These are phyloP conservation scores for Rhimphoctona megacephalus DNA, from an alignment of 2,888 invertebrate genomes.

Conservation along the genomic window DNA sequence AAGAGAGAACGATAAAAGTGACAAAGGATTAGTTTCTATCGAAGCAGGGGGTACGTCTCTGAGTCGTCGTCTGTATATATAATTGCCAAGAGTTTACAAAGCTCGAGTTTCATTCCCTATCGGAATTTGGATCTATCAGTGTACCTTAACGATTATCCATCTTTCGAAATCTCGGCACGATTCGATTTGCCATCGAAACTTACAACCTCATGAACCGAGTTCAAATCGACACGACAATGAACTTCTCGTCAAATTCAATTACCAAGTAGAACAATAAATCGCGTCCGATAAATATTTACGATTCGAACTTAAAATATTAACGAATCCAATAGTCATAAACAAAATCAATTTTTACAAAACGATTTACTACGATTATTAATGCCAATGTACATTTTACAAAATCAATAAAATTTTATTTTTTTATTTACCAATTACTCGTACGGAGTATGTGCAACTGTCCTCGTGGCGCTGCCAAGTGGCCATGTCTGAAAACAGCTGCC, in stretches of 20 bases:
- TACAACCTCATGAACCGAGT: slow-evolving; percentile 37
- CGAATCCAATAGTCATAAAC: neutral
- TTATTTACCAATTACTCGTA: neutral
- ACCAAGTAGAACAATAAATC: slow-evolving; percentile 25
- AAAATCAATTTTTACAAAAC: neutral
- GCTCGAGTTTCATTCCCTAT: slow-evolving; percentile 57
- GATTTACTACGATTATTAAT: neutral
- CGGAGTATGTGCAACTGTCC: no score
- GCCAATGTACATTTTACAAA: neutral
- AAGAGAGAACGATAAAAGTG: slow-evolving; percentile 5
- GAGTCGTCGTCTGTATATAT: slow-evolving; percentile 37
- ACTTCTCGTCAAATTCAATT: slow-evolving; percentile 58
- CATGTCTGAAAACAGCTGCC: no score
- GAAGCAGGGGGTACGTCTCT: slow-evolving; percentile 20
- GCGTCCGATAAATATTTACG: neutral
- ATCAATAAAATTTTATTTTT: neutral
- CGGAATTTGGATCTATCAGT: slow-evolving; percentile 55
- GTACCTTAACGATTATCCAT: slow-evolving; percentile 49
- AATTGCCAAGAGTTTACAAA: slow-evolving; percentile 36
- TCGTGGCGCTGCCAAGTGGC: no score
- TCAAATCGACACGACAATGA: slow-evolving; percentile 17
- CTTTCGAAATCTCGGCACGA: slow-evolving; percentile 13
- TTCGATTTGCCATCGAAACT: slow-evolving; percentile 41
- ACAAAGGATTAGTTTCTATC: slow-evolving; percentile 47
- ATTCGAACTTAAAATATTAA: neutral